phyloP scores from a whole-genome alignment of 2,888 invertebrate species.

The Microctonus hyperodae region DNA sequence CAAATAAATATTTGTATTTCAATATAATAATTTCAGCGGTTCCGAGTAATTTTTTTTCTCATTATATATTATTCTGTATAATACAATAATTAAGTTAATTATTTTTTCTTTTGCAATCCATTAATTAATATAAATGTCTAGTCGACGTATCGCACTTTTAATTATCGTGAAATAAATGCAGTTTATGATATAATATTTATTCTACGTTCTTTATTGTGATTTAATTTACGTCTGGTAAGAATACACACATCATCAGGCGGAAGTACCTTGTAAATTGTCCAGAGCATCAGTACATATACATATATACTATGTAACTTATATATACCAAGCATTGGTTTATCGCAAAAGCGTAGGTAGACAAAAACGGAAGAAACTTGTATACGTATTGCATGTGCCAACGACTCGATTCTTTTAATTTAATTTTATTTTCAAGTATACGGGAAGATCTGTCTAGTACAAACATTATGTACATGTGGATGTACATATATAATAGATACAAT shows the following conservation, averaged over 20 bases:
- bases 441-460: slow-evolving; percentile 47
- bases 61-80: too few species aligned
- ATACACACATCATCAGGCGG: slow-evolving; percentile 1
- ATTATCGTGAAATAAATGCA: too few species aligned
- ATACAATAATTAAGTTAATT: too few species aligned
- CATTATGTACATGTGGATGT: slow-evolving; percentile 8
- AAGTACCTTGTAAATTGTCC: slow-evolving; percentile 17
- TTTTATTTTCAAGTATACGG: slow-evolving; percentile 42
- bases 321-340: slow-evolving; percentile 42
- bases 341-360: slow-evolving; percentile 34
- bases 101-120: not conserved
- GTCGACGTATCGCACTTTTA: not conserved
- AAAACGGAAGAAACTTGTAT: slow-evolving; percentile 28
- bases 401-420: slow-evolving; percentile 43
- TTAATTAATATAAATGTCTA: not conserved
- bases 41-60: too few species aligned
- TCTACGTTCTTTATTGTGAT: slow-evolving; percentile 1
- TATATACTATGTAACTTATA: slow-evolving; percentile 20
- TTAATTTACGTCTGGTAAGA: not conserved
- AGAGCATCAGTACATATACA: slow-evolving; percentile 1
- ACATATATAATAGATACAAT: slow-evolving; percentile 16
- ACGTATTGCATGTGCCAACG: slow-evolving; percentile 41
- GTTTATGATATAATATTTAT: slow-evolving; percentile 5
- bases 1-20: too few species aligned
- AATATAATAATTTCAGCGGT: too few species aligned